Evolutionary conservation across 37 sponge, comb jelly and placozoan species (phyloP), one percentile per base, ranked within the genome.

Genomic region (Amphimedon queenslandica): DNA sequence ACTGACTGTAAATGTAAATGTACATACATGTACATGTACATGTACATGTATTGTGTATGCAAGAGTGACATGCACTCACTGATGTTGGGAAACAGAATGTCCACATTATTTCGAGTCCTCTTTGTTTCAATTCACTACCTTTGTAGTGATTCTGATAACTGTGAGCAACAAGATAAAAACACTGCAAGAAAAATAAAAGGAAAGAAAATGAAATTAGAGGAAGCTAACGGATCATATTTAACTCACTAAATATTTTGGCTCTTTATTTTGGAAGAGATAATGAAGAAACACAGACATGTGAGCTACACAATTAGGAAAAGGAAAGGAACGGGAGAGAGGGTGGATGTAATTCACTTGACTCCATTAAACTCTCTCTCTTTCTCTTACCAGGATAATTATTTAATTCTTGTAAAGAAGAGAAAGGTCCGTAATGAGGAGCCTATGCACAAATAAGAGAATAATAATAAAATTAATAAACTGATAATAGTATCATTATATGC

Each of bases 101-200:
- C 75, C 83, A 77, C 40, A 30, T 79, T 38, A 88, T 88, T 67
- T 88, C 89, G 70, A 78, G 64, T 8, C 79, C 89, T 82, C 80
- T 82, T 39, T 68, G 79, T 24, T 39, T 72, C n/a, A 57, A 58
- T 24, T 82, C 79, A n/a, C 67, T n/a, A 6, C 56, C 30, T 38
- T 72, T 76, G 20, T 42, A 57, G 36, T 53, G 20, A 35, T 72
- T 67, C 71, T 82, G 84, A 73, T 82, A 88, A 65, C 89, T 88
- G 2, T 42, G 69, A 25, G 83, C 64, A 29, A 88, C 84, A 69
- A 88, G 71, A 57, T 82, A 79, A 66, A 88, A 88, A 24, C 78
- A 70, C 89, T 88, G 41, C 13, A 47, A 18, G 13, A 13, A 8
- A 47, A 63, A 11, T n/a, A 10, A 63, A 10, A 63, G 10, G 21